Evolutionary conservation across 2,797 vertebrate genomes (phyloP).

Genomic region (Chelidonichthys spinosus): DNA sequence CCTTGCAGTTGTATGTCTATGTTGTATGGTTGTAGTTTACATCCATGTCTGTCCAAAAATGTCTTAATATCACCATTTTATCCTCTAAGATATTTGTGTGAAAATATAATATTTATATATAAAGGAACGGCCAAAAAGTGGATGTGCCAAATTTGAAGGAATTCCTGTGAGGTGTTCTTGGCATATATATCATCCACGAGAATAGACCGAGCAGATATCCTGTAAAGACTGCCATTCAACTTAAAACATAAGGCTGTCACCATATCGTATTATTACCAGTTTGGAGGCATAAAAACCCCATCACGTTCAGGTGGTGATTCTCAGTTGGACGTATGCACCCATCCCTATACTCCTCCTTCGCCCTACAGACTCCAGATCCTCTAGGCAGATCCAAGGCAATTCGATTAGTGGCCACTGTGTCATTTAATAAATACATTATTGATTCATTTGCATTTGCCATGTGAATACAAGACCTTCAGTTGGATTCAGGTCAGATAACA

Average conservation of each 20-base stretch:
- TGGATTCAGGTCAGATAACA: slow-evolving; percentile 27
- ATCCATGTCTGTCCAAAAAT: neutral
- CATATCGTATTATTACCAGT: too few relatives aligned
- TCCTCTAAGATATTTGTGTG: neutral
- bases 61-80: neutral
- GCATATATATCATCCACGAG: neutral
- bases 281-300: neutral
- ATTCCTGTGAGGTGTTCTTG: neutral
- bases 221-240: too few relatives aligned
- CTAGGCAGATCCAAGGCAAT: neutral
- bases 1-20: neutral
- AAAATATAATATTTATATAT: too few relatives aligned
- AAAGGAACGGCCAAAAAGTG: neutral
- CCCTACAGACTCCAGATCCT: neutral
- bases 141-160: neutral
- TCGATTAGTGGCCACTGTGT: neutral
- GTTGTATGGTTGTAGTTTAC: neutral
- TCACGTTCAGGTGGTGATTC: neutral
- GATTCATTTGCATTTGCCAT: neutral
- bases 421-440: neutral
- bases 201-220: neutral
- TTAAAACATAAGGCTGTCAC: neutral
- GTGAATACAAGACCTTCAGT: neutral
- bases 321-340: neutral
- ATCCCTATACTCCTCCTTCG: neutral